phyloP scores from a whole-genome alignment of 2,113 vertebrate genomes.

The Apeltes quadracus region DNA sequence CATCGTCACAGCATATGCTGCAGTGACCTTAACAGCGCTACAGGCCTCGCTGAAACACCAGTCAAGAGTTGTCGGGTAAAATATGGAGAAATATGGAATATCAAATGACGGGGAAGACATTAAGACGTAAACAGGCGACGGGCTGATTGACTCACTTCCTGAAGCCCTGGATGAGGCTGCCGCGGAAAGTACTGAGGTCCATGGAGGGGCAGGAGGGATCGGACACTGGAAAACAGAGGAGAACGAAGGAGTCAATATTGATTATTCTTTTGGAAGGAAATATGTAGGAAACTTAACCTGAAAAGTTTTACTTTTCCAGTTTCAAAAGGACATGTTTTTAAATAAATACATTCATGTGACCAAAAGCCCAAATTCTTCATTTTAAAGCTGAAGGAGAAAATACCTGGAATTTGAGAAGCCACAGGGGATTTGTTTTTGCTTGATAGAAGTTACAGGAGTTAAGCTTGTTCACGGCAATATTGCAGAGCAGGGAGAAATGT shows the following conservation, averaged over 20 bases:
- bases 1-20: conserved; percentile 62
- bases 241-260: background rate
- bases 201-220: conserved; percentile 74
- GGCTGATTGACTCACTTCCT: conserved; percentile 88
- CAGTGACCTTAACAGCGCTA: conserved; percentile 63
- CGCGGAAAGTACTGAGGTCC: conserved; percentile 74
- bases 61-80: conserved; percentile 37
- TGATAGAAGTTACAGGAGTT: background rate
- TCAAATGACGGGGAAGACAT: conserved; percentile 30
- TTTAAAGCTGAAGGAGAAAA: background rate
- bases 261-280: background rate
- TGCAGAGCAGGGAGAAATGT: background rate
- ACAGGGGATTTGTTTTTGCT: background rate
- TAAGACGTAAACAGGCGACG: background rate
- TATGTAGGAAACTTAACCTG: background rate
- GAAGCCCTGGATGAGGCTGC: conserved; percentile 82
- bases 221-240: conserved; percentile 80
- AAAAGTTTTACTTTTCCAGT: background rate
- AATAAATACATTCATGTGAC: no score
- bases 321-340: no score
- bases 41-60: conserved; percentile 45
- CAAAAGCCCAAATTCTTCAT: no score
- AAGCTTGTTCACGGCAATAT: background rate
- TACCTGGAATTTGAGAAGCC: background rate
- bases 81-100: conserved; percentile 61